Percentiles rank a stretch among this genome's conserved stretches.
phyloP scores from a whole-genome alignment of 2,113 vertebrate genomes.

The Grallaria varia region DNA sequence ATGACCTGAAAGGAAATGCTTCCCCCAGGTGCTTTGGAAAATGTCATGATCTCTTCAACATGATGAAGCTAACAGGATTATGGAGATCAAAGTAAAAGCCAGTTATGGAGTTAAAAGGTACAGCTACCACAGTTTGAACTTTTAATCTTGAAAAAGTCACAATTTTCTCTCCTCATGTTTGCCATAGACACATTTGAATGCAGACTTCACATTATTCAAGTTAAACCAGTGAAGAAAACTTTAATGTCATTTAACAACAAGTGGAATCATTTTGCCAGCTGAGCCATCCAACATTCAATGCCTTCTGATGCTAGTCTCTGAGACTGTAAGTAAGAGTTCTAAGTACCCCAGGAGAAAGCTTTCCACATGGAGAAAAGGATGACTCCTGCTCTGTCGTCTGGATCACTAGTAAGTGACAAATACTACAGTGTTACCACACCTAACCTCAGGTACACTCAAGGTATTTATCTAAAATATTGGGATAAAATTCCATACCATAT shows the following conservation, averaged over 20 bases:
- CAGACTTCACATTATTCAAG: conserved; percentile 41
- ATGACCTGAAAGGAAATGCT: conserved; percentile 61
- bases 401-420: neutral
- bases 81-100: conserved; percentile 63
- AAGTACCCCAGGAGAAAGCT: neutral
- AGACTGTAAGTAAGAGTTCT: neutral
- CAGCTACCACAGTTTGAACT: conserved; percentile 65
- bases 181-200: neutral
- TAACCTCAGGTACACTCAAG: neutral
- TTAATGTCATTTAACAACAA: conserved; percentile 50
- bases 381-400: neutral
- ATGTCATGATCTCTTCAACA: conserved; percentile 70
- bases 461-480: neutral
- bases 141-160: conserved; percentile 63
- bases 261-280: conserved; percentile 2
- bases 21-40: conserved; percentile 54
- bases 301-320: neutral
- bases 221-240: conserved; percentile 44
- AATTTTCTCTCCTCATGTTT: conserved; percentile 48
- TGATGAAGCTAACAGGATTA: conserved; percentile 60
- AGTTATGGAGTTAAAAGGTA: conserved; percentile 63
- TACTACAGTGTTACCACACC: neutral
- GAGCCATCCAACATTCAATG: neutral
- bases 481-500: neutral
- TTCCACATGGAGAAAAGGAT: neutral